Percentiles rank a stretch among this genome's conserved stretches.
phyloP scores from a whole-genome alignment of 2,113 vertebrate genomes.

The Halichoerus grypus region DNA sequence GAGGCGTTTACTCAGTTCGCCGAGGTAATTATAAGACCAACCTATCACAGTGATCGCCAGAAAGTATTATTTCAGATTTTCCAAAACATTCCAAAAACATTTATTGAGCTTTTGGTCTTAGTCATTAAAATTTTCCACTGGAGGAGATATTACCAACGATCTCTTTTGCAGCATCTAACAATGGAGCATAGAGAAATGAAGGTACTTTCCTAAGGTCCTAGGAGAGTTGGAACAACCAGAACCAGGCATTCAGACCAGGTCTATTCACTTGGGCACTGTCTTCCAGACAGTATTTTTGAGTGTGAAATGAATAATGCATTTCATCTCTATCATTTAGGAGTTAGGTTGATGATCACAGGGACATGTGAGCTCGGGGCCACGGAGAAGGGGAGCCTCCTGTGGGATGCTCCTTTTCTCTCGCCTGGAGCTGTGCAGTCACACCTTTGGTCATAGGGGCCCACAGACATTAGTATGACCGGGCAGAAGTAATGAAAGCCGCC shows the following conservation, averaged over 20 bases:
- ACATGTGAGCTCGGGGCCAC: background rate
- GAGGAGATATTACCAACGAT: background rate
- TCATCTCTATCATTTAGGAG: background rate
- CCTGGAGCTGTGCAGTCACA: background rate
- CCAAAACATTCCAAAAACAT: background rate
- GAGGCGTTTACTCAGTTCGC: conserved; percentile 96
- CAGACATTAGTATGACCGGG: background rate
- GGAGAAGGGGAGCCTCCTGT: background rate
- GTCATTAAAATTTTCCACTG: background rate
- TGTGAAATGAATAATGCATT: background rate
- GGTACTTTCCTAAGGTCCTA: background rate
- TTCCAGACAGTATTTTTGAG: background rate
- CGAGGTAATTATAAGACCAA: conserved; percentile 87
- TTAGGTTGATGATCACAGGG: background rate
- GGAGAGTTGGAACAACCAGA: background rate
- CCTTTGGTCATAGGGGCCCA: background rate
- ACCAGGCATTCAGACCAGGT: background rate
- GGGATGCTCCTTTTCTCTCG: background rate
- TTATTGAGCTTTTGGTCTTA: background rate
- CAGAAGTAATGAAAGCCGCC: background rate
- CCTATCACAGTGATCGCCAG: background rate
- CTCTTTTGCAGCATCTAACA: background rate
- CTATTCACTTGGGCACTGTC: background rate
- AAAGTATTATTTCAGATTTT: background rate
- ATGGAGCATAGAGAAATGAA: background rate